phyloP scores from a whole-genome alignment of 2,113 vertebrate species.

The Paracanthobrama guichenoti region DNA sequence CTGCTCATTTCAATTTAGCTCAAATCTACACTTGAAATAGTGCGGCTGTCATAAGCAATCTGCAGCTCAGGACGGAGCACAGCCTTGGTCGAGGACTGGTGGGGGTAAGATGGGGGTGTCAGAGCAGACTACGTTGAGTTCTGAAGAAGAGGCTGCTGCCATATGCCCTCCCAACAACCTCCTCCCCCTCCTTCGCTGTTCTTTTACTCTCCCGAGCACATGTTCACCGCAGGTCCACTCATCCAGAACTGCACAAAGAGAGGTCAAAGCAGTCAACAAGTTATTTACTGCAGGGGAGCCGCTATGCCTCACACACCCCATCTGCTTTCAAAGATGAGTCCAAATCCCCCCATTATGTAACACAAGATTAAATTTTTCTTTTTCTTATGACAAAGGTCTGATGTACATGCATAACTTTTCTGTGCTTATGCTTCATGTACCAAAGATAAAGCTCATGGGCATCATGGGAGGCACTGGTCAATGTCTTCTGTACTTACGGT shows the following conservation, averaged over 20 bases:
- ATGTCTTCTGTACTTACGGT: not conserved
- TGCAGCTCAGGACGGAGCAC: slow-evolving; percentile 68
- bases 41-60: slow-evolving; percentile 73
- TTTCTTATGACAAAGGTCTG: not conserved
- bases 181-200: slow-evolving; percentile 53
- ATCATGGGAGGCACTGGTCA: not conserved
- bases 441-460: not conserved
- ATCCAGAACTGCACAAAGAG: slow-evolving; percentile 56
- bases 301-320: slow-evolving; percentile 52
- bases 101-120: slow-evolving; percentile 27
- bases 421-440: not conserved
- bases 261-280: slow-evolving; percentile 68
- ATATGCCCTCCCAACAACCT: slow-evolving; percentile 28
- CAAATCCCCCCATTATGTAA: slow-evolving; percentile 26
- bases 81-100: slow-evolving; percentile 47
- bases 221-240: slow-evolving; percentile 57
- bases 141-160: slow-evolving; percentile 52
- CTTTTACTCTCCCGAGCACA: slow-evolving; percentile 60
- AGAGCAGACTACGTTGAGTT: slow-evolving; percentile 35
- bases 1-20: slow-evolving; percentile 79
- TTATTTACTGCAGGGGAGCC: slow-evolving; percentile 60
- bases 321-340: slow-evolving; percentile 53
- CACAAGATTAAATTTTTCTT: not conserved
- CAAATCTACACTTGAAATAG: slow-evolving; percentile 76
- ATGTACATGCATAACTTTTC: not conserved